These are phyloP conservation scores for Microctonus brassicae DNA, from an alignment of 2,888 invertebrate genomes.

Conservation along the genomic window DNA sequence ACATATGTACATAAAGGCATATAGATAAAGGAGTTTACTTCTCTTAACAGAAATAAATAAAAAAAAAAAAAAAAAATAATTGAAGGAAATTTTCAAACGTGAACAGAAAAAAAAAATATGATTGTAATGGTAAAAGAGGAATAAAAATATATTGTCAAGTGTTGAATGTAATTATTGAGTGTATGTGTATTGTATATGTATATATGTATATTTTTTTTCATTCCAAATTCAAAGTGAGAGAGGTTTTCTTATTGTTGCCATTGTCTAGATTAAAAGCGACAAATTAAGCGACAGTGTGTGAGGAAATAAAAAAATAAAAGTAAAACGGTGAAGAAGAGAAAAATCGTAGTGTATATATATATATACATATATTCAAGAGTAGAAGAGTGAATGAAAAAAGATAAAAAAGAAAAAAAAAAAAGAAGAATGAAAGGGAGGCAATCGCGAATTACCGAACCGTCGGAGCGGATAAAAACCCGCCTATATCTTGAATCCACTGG, in stretches of 20 bases:
- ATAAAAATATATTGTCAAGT: background rate
- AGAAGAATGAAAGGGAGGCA: slow-evolving; percentile 39
- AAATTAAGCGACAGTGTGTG: slow-evolving; percentile 42
- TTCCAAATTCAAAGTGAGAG: slow-evolving; percentile 3
- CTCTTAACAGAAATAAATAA: no score
- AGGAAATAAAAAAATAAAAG: slow-evolving; percentile 9
- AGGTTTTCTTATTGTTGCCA: background rate
- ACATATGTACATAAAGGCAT: no score
- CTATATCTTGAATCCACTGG: slow-evolving; percentile 50
- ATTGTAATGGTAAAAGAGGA: background rate
- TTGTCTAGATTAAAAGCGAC: slow-evolving; percentile 46
- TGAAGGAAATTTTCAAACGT: background rate
- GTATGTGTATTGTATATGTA: no score
- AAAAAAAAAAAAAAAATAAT: background rate
- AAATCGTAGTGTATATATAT: no score
- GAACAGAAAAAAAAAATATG: background rate
- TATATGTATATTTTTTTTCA: no score
- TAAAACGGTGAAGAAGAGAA: slow-evolving; percentile 15
- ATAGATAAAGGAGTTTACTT: no score
- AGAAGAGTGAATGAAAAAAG: slow-evolving; percentile 6
- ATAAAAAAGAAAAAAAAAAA: slow-evolving; percentile 23
- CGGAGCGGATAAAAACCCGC: slow-evolving; percentile 52
- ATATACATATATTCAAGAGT: no score
- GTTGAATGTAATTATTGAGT: background rate
- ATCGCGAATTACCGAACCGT: slow-evolving; percentile 53